Evolutionary conservation across 2,888 invertebrate species (phyloP).

Genomic region (Xylota sylvarum): DNA sequence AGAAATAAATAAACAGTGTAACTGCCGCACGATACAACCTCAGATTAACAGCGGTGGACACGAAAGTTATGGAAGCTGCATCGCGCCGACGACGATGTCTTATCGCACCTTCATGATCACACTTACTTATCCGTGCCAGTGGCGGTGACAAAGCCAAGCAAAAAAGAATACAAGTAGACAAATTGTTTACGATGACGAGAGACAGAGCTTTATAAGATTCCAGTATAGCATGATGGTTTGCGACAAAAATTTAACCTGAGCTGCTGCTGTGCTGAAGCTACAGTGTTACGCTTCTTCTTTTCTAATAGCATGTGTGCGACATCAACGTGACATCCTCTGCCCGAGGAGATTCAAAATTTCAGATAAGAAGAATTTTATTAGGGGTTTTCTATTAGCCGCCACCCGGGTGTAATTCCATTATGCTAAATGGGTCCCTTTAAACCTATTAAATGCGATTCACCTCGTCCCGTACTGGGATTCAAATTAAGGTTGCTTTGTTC

Average conservation of each 20-base stretch:
- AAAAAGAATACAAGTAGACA: slow-evolving; percentile 42
- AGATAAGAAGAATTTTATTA: slow-evolving; percentile 73
- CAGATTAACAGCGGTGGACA: slow-evolving; percentile 65
- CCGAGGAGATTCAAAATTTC: slow-evolving; percentile 56
- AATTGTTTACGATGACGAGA: slow-evolving; percentile 58
- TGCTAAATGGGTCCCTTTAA: slow-evolving; percentile 77
- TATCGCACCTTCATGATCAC: slow-evolving; percentile 59
- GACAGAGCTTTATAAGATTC: slow-evolving; percentile 44
- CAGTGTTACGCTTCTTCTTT: slow-evolving; percentile 54
- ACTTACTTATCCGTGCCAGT: slow-evolving; percentile 54
- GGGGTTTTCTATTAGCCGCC: slow-evolving; percentile 77
- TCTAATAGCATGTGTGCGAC: slow-evolving; percentile 56
- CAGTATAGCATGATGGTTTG: slow-evolving; percentile 4
- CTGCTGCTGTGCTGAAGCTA: slow-evolving; percentile 23
- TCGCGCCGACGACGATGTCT: slow-evolving; percentile 59
- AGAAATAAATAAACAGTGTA: slow-evolving; percentile 68
- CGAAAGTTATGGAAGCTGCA: slow-evolving; percentile 70
- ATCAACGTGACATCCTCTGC: slow-evolving; percentile 46
- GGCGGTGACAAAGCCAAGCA: slow-evolving; percentile 4
- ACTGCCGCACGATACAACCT: slow-evolving; percentile 68
- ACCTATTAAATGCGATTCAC: slow-evolving; percentile 76
- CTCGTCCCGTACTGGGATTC: slow-evolving; percentile 55
- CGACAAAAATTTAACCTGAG: slow-evolving; percentile 8
- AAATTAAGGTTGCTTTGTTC: slow-evolving; percentile 72
- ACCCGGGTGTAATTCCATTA: slow-evolving; percentile 75